Evolutionary conservation across 2,888 invertebrate species (phyloP).

Genomic region (Dasypolia templi): DNA sequence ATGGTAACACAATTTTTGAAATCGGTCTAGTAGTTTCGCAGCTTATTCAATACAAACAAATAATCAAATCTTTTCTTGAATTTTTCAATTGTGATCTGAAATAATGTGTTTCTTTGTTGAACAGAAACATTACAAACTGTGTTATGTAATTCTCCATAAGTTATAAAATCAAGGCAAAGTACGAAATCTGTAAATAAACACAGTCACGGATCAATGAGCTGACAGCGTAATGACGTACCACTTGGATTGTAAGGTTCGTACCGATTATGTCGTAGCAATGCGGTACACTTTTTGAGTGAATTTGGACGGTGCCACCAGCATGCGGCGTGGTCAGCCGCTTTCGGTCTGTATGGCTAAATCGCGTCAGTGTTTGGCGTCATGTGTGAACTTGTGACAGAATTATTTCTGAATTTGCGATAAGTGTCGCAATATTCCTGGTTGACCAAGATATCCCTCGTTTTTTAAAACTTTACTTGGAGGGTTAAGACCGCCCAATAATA

Average conservation of each 20-base stretch:
- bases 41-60: too few species aligned
- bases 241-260: constrained; percentile 24
- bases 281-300: constrained; percentile 35
- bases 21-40: too few species aligned
- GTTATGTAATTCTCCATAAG: not conserved
- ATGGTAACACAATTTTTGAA: too few species aligned
- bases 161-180: constrained; percentile 6
- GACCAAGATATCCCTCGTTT: not conserved
- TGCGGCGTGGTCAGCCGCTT: constrained; percentile 28
- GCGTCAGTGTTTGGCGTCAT: constrained; percentile 41
- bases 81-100: not conserved
- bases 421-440: not conserved
- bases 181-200: constrained; percentile 28
- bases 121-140: not conserved
- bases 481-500: too few species aligned
- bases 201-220: constrained; percentile 34
- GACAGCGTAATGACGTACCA: constrained; percentile 6
- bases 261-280: constrained; percentile 7
- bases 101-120: not conserved
- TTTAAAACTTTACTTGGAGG: not conserved
- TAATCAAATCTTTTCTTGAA: too few species aligned
- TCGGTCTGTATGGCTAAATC: constrained; percentile 38
- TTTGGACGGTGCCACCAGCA: constrained; percentile 21
- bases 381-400: constrained; percentile 43
- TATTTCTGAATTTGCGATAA: not conserved